Base-by-base conservation (phyloP, 1,140 invertebrate species). In the Arion vulgaris region DNA sequence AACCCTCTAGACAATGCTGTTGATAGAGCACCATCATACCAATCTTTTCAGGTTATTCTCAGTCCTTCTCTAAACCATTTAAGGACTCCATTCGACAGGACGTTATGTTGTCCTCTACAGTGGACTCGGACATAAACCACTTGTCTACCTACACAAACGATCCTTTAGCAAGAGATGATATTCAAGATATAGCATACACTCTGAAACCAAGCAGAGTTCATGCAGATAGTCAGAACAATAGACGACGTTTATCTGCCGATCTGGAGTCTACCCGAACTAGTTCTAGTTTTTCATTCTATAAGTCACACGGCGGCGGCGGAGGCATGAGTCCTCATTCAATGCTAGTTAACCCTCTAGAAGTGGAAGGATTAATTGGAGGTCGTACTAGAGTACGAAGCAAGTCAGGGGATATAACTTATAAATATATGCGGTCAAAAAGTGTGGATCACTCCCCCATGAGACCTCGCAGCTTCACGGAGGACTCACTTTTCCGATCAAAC, bases 191-290 rank as follows among this genome's bases (percentile, higher is more conserved):
- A n/a, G 49, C 77, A n/a, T 72, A 76, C 57, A 11, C 76, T 26
- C n/a, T 74, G 1, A 71, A 66, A 26, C 36, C 62, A 23, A 26
- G 34, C 32, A 69, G 38, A 34, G 45, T 71, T 7, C 66, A 36
- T 15, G 11, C n/a, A 23, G 68, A 80, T 71, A 66, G 57, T 19
- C 39, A 69, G 38, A 38, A 32, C 15, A 77, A 49, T 0, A 89
- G 87, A 83, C 83, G 89, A 41, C 86, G 89, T 82, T 83, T 90
- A 19, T 90, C 89, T n/a, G 84, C 87, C 32, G 89, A 89, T 69
- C 80, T 80, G 69, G 85, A 84, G 41, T 81, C 41, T 17, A 53
- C 69, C 36, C 57, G 68, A 32, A 85, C 57, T 57, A 51, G 28
- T 51, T 75, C 81, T 15, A 41, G 49, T 45, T 62, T 79, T 17